These are phyloP conservation scores for Microtus pennsylvanicus DNA, from an alignment of 2,113 vertebrate genomes.

Conservation along the genomic window DNA sequence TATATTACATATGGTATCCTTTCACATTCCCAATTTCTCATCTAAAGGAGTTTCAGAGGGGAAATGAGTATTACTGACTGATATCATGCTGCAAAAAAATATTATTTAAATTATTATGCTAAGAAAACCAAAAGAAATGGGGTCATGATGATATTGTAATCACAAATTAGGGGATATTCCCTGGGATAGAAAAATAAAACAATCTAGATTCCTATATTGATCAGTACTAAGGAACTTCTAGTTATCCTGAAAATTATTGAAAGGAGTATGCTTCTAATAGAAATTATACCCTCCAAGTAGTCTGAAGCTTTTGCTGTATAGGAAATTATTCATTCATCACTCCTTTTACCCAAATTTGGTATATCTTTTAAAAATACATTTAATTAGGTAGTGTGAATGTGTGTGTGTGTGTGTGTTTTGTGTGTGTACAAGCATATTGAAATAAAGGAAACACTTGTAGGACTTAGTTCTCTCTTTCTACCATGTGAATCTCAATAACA, in stretches of 20 bases:
- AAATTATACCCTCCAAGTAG: fast-evolving
- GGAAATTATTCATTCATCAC: not conserved
- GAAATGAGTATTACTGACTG: not conserved
- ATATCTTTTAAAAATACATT: not conserved
- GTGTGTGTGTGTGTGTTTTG: not conserved
- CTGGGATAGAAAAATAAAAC: not conserved
- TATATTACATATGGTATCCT: not conserved
- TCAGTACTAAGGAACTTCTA: not conserved
- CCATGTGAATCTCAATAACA: too few relatives aligned
- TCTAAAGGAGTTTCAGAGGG: not conserved
- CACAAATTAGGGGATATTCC: too few relatives aligned
- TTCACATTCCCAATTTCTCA: not conserved
- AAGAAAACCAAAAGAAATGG: not conserved
- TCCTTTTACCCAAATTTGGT: not conserved
- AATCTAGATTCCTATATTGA: not conserved
- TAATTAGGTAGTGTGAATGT: not conserved
- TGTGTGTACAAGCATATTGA: not conserved
- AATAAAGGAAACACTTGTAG: not conserved
- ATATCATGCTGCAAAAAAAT: not conserved
- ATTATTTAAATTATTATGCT: not conserved
- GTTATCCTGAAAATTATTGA: not conserved
- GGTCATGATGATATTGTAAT: not conserved
- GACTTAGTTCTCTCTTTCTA: not conserved
- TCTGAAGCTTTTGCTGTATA: not conserved
- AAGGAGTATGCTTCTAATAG: not conserved